phyloP scores from a whole-genome alignment of 2,797 vertebrate genomes.

The Protosalanx chinensis region DNA sequence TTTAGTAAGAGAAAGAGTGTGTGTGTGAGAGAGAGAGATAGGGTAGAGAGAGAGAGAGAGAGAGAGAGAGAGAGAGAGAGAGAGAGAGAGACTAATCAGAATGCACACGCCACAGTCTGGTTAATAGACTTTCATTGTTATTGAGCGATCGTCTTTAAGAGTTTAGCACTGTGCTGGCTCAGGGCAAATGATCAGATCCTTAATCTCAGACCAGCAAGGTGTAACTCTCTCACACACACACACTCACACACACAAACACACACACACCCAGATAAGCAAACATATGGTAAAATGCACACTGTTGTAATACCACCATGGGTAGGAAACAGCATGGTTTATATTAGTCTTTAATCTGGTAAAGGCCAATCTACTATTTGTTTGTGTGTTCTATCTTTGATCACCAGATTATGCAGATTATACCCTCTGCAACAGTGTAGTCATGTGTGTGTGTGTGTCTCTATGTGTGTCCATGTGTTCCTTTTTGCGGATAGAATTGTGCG shows the following conservation, averaged over 20 bases:
- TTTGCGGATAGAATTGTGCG: not conserved
- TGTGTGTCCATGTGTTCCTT: not conserved
- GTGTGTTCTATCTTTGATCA: too few relatives aligned
- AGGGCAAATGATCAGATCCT: conserved; percentile 51
- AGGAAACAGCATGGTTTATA: too few relatives aligned
- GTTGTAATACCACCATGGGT: too few relatives aligned
- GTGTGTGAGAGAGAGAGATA: conserved; percentile 18
- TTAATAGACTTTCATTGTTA: conserved; percentile 53
- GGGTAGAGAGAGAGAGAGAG: conserved; percentile 19
- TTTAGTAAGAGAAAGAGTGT: too few relatives aligned
- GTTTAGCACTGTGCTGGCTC: conserved; percentile 27
- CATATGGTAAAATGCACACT: not conserved
- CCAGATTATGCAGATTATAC: too few relatives aligned
- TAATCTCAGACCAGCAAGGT: conserved; percentile 62
- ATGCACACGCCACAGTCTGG: conserved; percentile 36
- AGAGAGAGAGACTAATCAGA: conserved; percentile 35
- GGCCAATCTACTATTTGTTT: too few relatives aligned
- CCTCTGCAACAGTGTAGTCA: not conserved
- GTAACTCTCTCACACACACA: conserved; percentile 7
- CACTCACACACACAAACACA: not conserved
- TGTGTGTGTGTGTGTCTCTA: too few relatives aligned
- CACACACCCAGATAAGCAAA: not conserved
- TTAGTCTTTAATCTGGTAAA: too few relatives aligned
- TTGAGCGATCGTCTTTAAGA: conserved; percentile 37
- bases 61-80: conserved; percentile 15